Base-by-base conservation (phyloP, 2,113 vertebrate species). In the Sinocyclocheilus rhinocerous region DNA sequence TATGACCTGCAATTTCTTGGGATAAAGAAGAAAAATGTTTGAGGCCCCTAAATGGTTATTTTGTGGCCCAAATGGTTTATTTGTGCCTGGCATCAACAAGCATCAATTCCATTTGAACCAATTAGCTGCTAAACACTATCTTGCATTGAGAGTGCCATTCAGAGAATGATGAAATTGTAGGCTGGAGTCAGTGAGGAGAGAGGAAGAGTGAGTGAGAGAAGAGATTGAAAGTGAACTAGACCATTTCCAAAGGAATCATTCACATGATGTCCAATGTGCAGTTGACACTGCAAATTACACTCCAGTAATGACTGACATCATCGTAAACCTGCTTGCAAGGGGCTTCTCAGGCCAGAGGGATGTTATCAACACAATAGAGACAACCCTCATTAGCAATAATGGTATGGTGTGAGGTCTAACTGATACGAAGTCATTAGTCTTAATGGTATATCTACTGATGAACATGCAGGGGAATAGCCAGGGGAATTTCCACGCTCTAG, bases 291-390 rank as follows among this genome's bases (percentile, higher is more conserved):
- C 45, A 67, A 59, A 45, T 26, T 78, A 33, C 57, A 16, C 15
- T 50, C n/a, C 42, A 52, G 72, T 77, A 55, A 26, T 52, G 76
- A 86, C 42, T 18, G 52, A 80, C 65, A 84, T 59, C 79, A 70
- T 15, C 59, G 6, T 61, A 69, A 12, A 57, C 29, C 24, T 45
- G 48, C 69, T 72, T 83, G 80, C 59, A 18, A 29, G 18, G 45
- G 73, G 36, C 45, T 73, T 67, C 33, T 83, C 26, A 22, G 55
- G 42, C 29, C 57, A 57, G 50, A 65, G 26, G 10, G 70, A 50
- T 10, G 76, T 75, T 82, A 83, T 78, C 79, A 83, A 76, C 39
- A 88, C 65, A 65, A 45, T 18, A 10, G 67, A 79, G 70, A 57
- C 42, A 61, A 76, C 57, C 39, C 48, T 83, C 63, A 85, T 88